Evolutionary conservation across 1,140 invertebrate genomes (phyloP), one percentile per base, ranked within the genome.

Genomic region (Pogonognathellus flavescens): DNA sequence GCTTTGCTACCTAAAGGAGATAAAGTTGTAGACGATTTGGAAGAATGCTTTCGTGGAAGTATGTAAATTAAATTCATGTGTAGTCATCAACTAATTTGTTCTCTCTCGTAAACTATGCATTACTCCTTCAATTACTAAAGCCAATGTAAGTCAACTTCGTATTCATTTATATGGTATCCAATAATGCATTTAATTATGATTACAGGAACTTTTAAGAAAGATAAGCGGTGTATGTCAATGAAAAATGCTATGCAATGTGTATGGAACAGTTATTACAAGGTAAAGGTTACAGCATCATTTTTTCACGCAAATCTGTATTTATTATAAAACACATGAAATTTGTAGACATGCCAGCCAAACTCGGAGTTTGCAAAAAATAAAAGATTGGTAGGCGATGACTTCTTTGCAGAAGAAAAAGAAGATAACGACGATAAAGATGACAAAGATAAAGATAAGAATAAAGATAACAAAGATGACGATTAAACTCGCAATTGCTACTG

Each of bases 191-290:
- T 1, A n/a, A 13, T 60, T 60, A 20, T 60, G 16, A 8, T 60
- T 31, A 13, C 11, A 66, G 62, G 25, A 66, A 4, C 20, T 25
- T 14, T 66, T 0, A 66, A 66, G 25, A 6, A 25, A 2, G 62
- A 66, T 66, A 25, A 25, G 25, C 22, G 25, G 14, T 66, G 62
- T 6, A 66, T 66, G 7, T 11, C 20, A 0, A 66, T 66, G 62
- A 66, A 66, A 66, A 66, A 25, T 2, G 62, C 62, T 31, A 66
- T 66, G 62, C 62, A 66, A 66, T 66, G 62, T 31, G 62, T 25
- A 4, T 66, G 62, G 62, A 25, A 66, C 20, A 1, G 10, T 14
- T 25, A 66, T 25, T 66, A 66, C 11, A 66, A 25, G 20, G 62
- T 66, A n/a, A n/a, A n/a, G n/a, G n/a, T n/a, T n/a, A n/a, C n/a